Evolutionary conservation across 2,113 vertebrate species (phyloP).

Genomic region (Athene cunicularia): DNA sequence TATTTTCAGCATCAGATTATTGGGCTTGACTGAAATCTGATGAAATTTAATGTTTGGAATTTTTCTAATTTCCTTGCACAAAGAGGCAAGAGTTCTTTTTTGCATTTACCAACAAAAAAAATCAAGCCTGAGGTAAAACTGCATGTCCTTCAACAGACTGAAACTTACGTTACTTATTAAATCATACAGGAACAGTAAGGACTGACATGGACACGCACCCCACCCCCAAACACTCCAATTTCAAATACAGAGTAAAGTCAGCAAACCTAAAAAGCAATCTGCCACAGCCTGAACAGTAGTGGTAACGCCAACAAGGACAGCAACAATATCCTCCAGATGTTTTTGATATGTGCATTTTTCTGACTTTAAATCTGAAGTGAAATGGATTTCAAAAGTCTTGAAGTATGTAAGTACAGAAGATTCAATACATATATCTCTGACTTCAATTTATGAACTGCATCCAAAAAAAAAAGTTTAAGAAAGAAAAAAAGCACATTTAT

Average conservation of each 20-base stretch:
- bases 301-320: background rate
- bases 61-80: background rate
- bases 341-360: background rate
- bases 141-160: background rate
- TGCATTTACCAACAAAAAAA: background rate
- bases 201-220: background rate
- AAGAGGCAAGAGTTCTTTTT: background rate
- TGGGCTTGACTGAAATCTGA: background rate
- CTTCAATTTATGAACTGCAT: background rate
- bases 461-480: background rate
- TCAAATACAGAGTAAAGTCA: background rate
- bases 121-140: background rate
- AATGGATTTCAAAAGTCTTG: background rate
- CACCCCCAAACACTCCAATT: background rate
- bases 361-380: background rate
- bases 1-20: background rate
- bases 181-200: background rate
- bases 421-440: background rate
- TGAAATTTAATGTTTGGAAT: background rate
- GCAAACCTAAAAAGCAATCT: background rate
- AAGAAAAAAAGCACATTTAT: background rate
- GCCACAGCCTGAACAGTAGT: background rate
- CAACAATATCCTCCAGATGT: background rate
- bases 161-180: background rate
- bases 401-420: background rate